These are phyloP conservation scores for Eustalomyia histrio DNA, from an alignment of 2,888 invertebrate genomes.

Conservation along the genomic window DNA sequence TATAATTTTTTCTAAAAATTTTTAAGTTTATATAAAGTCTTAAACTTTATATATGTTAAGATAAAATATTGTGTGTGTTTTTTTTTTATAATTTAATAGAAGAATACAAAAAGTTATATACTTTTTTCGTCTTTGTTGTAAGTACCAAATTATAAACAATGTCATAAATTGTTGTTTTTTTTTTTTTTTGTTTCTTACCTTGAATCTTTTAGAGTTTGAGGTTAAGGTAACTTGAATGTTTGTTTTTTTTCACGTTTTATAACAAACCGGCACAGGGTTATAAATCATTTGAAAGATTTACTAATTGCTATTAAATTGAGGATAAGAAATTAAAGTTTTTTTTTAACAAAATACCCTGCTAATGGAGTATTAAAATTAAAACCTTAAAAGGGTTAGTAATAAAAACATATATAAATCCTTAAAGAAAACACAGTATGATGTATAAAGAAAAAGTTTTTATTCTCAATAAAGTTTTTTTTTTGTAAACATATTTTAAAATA, in stretches of 20 bases:
- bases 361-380: conserved; percentile 1
- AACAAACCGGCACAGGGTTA: neutral
- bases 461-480: neutral
- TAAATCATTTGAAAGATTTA: conserved; percentile 29
- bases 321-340: neutral
- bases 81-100: conserved; percentile 24
- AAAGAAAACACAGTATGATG: neutral
- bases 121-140: conserved; percentile 31
- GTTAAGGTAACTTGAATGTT: conserved; percentile 39
- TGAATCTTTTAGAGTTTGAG: conserved; percentile 36
- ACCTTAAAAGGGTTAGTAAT: neutral
- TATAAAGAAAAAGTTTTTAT: neutral
- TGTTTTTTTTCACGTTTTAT: neutral
- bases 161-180: conserved; percentile 31
- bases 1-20: neutral
- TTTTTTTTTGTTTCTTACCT: conserved; percentile 26
- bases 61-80: conserved; percentile 36
- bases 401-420: neutral
- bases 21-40: conserved; percentile 29
- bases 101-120: conserved; percentile 1
- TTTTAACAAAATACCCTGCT: neutral
- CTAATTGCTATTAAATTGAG: conserved; percentile 10
- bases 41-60: conserved; percentile 17
- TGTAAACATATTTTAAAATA: neutral
- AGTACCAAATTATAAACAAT: conserved; percentile 50